Evolutionary conservation across 2,888 invertebrate species (phyloP).

Genomic region (Cabera pusaria): DNA sequence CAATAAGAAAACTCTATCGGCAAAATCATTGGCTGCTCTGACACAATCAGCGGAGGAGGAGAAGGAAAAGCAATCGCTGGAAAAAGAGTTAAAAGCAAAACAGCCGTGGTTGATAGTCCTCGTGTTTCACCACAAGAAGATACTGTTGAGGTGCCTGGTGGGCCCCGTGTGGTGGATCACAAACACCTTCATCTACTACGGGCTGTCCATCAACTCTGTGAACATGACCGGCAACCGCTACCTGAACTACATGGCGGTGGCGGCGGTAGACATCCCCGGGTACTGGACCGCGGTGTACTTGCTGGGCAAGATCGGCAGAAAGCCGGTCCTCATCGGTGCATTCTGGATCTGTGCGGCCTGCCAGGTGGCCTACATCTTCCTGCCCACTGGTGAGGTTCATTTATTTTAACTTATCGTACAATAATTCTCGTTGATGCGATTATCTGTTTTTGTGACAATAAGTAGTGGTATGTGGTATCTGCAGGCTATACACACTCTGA

Average conservation of each 20-base stretch:
- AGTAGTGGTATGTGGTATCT: no score
- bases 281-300: conserved; percentile 83
- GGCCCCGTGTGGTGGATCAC: conserved; percentile 84
- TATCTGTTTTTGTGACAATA: no score
- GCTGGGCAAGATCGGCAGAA: conserved; percentile 83
- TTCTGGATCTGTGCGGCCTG: conserved; percentile 83
- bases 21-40: conserved; percentile 54
- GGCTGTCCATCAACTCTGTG: conserved; percentile 84
- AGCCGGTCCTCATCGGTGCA: conserved; percentile 79
- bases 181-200: conserved; percentile 85
- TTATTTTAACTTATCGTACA: no score
- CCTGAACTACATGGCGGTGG: conserved; percentile 84
- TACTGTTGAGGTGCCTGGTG: conserved; percentile 49
- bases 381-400: conserved; percentile 77
- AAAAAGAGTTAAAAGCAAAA: conserved; percentile 32
- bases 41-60: conserved; percentile 50
- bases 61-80: conserved; percentile 37
- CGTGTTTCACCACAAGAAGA: conserved; percentile 53
- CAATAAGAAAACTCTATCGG: conserved; percentile 72
- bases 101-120: conserved; percentile 60
- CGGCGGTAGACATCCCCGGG: conserved; percentile 86
- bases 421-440: no score
- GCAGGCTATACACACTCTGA: no score
- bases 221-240: conserved; percentile 85
- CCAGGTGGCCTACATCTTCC: conserved; percentile 81